Conservation (phyloP, 2,888 invertebrate genomes). For the Gisinianus flammeolus region DNA sequence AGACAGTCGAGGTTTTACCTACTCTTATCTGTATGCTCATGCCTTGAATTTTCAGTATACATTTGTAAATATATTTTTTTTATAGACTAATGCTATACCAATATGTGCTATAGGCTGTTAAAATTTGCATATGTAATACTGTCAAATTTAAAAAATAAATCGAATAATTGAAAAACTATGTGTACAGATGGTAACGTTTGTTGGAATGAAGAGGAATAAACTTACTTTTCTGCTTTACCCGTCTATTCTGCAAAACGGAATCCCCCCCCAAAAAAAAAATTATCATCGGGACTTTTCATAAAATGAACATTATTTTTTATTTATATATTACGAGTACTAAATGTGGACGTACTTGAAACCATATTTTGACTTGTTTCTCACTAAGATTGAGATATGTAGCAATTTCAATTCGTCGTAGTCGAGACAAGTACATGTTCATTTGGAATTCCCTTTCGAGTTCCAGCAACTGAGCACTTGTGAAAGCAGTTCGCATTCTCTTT, state of each 20-base stretch:
- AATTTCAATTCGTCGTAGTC: slow-evolving; percentile 88
- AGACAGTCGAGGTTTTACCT: not conserved
- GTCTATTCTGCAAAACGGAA: slow-evolving; percentile 78
- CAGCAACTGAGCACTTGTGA: slow-evolving; percentile 85
- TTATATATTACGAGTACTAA: no score
- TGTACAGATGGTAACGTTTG: no score
- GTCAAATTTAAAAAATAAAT: no score
- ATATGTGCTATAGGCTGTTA: no score
- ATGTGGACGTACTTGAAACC: not conserved
- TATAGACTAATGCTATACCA: no score
- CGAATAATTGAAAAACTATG: no score
- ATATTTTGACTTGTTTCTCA: slow-evolving; percentile 74
- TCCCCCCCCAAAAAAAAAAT: not conserved
- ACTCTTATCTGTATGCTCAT: no score
- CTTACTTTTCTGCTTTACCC: slow-evolving; percentile 93
- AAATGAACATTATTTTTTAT: no score
- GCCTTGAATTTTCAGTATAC: no score
- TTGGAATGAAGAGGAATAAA: slow-evolving; percentile 63
- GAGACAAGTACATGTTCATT: slow-evolving; percentile 86
- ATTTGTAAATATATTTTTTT: no score
- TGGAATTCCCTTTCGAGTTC: slow-evolving; percentile 89
- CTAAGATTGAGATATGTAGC: slow-evolving; percentile 85
- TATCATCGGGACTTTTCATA: no score
- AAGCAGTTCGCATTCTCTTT: slow-evolving; percentile 90
- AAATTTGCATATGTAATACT: no score